Base-by-base conservation (phyloP, 2,797 vertebrate genomes). In the Anas acuta region DNA sequence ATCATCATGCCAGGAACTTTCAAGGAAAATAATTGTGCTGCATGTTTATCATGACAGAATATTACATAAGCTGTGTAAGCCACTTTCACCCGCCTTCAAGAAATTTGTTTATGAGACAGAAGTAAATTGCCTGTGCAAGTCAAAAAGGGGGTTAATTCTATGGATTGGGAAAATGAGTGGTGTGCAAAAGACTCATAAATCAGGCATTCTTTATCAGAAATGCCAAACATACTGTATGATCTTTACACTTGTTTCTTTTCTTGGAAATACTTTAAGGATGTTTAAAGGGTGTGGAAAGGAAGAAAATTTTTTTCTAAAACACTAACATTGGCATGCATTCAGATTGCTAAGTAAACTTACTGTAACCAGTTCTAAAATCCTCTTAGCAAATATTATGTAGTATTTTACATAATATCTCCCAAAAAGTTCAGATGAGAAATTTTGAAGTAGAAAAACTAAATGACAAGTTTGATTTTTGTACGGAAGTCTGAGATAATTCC, bases 271-370 rank as follows among this genome's bases (percentile, higher is more conserved):
- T 95, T 90, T 62, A 89, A 5, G 45, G 89, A 94, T 95, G 49
- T 84, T 96, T 94, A 92, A 96, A 95, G 91, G 86, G 72, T 73
- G 66, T 71, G 69, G 93, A 92, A 88, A 95, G 92, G 94, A 94
- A 94, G 56, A 94, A 93, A 94, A 73, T 62, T 60, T 84, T 83
- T 66, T 1, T 0, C 54, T 79, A 91, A 87, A 96, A 94, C 72
- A 86, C 91, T 83, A 85, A 92, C 53, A 54, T 22, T 96, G 96
- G 86, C 95, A 93, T 51, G 54, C 70, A 90, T 86, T 92, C 90
- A 87, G 64, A 86, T 90, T 45, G 64, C 82, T 58, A 54, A n/a
- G 82, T 60, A 88, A 79, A 79, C 89, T 70, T 83, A 84, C 77
- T 93, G 83, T 89, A 89, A 82, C 61, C 60, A 72, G 28, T 78